Evolutionary conservation across 2,888 invertebrate species (phyloP), one percentile per base, ranked within the genome.

Genomic region (Pasiphila rectangulata): DNA sequence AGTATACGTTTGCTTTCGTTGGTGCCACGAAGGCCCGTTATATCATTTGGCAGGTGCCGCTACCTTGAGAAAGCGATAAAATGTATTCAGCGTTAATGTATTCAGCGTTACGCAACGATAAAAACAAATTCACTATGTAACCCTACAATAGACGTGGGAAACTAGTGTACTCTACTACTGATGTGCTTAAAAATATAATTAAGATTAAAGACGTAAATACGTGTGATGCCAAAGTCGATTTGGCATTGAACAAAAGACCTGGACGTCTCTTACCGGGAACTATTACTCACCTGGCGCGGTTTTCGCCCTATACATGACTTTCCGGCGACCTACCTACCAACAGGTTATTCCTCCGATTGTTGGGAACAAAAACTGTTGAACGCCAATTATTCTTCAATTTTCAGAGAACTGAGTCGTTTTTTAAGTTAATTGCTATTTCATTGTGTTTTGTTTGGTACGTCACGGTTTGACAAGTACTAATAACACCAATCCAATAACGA

Each of bases 21-120:
- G 72, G 73, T 69, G 71, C 69, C 73, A 72, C 62, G 62, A 63
- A 73, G 72, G 71, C 63, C 82, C 85, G 84, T 84, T 85, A 87
- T 79, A 80, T 82, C 83, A 84, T 86, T 85, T 76, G 77, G 80
- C 87, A 87, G 87, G 87, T 87, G 87, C 76, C 70, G 72, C 68
- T 73, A 67, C 67, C 67, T 70, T 78, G 83, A 77, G 86, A 86
- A 86, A 86, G 84, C 85, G 77, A 79, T 81, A 75, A 79, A 77
- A 77, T 69, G 56, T 75, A 75, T 70, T 71, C 67, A 68, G 66
- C 63, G 71, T 83, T 80, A 81, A 77, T 69, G 56, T 75, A 75
- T 70, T 71, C 67, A 68, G 66, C 63, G 71, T 83, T 80, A 81
- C 71, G 78, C 72, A 82, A 78, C 69, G 51, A 57, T 56, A 51